Base-by-base conservation (phyloP, 2,888 invertebrate genomes). In the Limnephilus rhombicus region DNA sequence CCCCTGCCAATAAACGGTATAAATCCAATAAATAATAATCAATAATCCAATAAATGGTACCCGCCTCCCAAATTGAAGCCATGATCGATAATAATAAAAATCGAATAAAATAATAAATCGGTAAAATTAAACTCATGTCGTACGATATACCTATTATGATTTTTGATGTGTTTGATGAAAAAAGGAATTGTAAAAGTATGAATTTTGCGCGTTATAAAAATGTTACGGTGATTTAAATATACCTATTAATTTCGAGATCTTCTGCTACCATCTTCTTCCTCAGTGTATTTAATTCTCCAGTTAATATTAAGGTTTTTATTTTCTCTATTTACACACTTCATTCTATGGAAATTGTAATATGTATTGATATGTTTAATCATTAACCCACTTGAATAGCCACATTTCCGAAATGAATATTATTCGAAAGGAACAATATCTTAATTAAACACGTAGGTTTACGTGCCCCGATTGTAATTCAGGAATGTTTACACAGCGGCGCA, bases 361-460 rank as follows among this genome's bases (percentile, higher is more conserved):
- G 34, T 34, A 34, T 24, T 24, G 68, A 68, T 68, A 68, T 24
- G 68, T 68, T 68, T 68, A 68, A 24, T 24, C 24, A 24, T 24
- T 24, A 68, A 68, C n/a, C 68, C 7, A 68, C 0, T 68, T 68
- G 68, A 68, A 24, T 68, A 1, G 1, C 24, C 68, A 24, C 24
- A 68, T 24, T 68, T 68, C 68, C 24, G 68, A 68, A 68, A 68
- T 9, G 24, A 24, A 24, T 68, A 68, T 18, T 7, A 24, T 68
- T 68, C 68, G 24, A 24, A 24, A 68, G 24, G 24, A 68, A 24
- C 68, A n/a, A 68, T 31, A 82, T 34, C 82, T 31, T 34, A 82
- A 82, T 82, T 82, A 82, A 82, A 34, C 82, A 34, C 82, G 82
- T 82, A 82, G 18, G 34, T 34, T 82, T 34, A 34, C 82, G 34